These are phyloP conservation scores for Limonius californicus DNA, from an alignment of 1,140 invertebrate species.

Conservation along the genomic window DNA sequence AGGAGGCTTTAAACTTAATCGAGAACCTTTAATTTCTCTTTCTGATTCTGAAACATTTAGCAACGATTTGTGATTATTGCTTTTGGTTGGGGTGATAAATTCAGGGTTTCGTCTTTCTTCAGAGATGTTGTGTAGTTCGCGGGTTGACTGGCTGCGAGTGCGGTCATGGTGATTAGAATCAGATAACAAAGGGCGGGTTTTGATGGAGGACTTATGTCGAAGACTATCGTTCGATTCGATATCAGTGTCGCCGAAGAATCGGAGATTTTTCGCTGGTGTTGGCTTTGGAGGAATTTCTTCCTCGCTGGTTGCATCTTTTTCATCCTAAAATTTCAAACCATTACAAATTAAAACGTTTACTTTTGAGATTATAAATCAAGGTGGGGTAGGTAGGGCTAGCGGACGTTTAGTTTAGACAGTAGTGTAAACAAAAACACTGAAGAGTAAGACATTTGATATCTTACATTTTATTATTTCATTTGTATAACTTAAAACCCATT, in stretches of 20 bases:
- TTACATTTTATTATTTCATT: no score
- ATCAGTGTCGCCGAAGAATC: slow-evolving; percentile 79
- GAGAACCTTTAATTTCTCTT: slow-evolving; percentile 28
- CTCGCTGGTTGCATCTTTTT: slow-evolving; percentile 42
- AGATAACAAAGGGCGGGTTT: slow-evolving; percentile 31
- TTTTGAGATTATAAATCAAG: no score
- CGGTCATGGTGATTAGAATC: slow-evolving; percentile 14
- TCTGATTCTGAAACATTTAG: slow-evolving; percentile 39
- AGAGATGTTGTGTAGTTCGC: slow-evolving; percentile 56
- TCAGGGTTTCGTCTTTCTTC: slow-evolving; percentile 45
- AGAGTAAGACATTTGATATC: no score
- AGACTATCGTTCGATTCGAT: slow-evolving; percentile 60
- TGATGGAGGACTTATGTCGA: slow-evolving; percentile 45
- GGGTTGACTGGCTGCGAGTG: slow-evolving; percentile 43
- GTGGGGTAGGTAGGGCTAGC: no score
- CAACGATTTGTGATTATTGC: slow-evolving; percentile 37
- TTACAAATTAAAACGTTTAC: no score
- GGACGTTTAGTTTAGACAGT: no score
- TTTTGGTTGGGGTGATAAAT: slow-evolving; percentile 38
- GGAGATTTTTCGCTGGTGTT: slow-evolving; percentile 61
- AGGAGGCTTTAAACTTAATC: slow-evolving; percentile 37
- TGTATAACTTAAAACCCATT: no score
- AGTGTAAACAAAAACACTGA: no score
- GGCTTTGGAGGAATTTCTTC: slow-evolving; percentile 46
- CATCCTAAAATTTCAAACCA: slow-evolving; percentile 28